These are phyloP conservation scores for Villa cingulata DNA, from an alignment of 2,888 invertebrate genomes.

Conservation along the genomic window DNA sequence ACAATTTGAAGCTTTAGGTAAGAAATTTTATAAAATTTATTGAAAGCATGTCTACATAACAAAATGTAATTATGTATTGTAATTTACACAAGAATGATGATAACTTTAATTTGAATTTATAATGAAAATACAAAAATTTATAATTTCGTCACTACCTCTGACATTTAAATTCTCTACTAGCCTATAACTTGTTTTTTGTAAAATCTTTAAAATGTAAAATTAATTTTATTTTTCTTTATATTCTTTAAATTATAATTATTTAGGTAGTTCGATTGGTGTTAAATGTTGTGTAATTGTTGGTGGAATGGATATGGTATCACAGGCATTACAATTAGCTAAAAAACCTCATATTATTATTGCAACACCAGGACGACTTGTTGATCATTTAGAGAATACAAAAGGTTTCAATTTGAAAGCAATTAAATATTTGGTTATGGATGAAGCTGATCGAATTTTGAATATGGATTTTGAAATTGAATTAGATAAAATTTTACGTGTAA, in stretches of 20 bases:
- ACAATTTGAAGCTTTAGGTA: conserved; percentile 93
- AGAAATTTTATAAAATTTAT: neutral
- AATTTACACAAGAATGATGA: neutral
- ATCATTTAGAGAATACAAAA: conserved; percentile 95
- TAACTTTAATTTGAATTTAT: neutral
- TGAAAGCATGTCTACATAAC: no score
- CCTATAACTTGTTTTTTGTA: neutral
- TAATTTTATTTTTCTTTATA: neutral
- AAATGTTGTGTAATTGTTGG: conserved; percentile 95
- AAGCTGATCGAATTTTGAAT: conserved; percentile 95
- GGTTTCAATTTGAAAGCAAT: conserved; percentile 84
- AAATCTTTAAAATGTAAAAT: neutral
- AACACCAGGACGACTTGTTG: conserved; percentile 88
- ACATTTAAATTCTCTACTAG: conserved; percentile 11
- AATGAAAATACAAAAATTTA: conserved; percentile 19
- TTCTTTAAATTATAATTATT: conserved; percentile 1
- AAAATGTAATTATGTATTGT: no score
- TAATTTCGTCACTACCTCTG: conserved; percentile 35
- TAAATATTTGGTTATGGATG: conserved; percentile 94
- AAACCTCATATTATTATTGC: conserved; percentile 96
- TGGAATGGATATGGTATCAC: conserved; percentile 97
- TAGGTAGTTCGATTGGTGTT: conserved; percentile 79
- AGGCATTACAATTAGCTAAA: conserved; percentile 78
- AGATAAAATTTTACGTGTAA: conserved; percentile 78
- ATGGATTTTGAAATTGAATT: conserved; percentile 99